Base-by-base conservation (phyloP, 2,888 invertebrate genomes). In the Hybos culiciformis region DNA sequence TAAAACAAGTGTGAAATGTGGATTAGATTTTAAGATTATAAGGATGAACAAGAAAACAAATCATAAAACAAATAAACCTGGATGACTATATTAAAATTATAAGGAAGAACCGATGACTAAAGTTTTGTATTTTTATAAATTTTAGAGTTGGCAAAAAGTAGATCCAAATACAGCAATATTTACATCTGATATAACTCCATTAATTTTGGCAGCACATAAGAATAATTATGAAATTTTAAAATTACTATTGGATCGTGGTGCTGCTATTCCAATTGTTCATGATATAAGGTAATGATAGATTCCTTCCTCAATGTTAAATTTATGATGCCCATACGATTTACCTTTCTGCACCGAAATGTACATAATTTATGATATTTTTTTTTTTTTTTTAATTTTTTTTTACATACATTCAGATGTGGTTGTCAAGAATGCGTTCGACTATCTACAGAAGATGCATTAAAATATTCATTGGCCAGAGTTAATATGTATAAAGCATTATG, bases 141-240 rank as follows among this genome's bases (percentile, higher is more conserved):
- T 32, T 12, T 66, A 88, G 83, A 88, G 87, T 59, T 88, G 88
- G 88, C 83, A 88, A 62, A 83, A 78, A 61, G 81, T 86, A 33
- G 83, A 88, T 59, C 73, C 79, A 15, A 81, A 80, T 51, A 82
- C 80, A 6, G 83, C 86, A 2, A 80, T 81, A 63, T 92, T 93
- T 67, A 85, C 93, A 0, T 83, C 90, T 0, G 94, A 96, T 64
- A 82, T 94, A 53, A 94, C 94, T 0, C 94, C 94, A 0, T 69
- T 96, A 46, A 85, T 92, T 58, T 69, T 94, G 52, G 93, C 93
- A 0, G 92, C 93, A 20, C 93, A 94, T 60, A 77, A 83, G 58
- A 91, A 94, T 62, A 94, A 94, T 69, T 94, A 93, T 59, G 94
- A 94, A 69, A 94, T 94, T 55, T 74, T 96, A 52, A 94, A 94